Base-by-base conservation (phyloP, 2,888 invertebrate species). In the Phasia obesa region DNA sequence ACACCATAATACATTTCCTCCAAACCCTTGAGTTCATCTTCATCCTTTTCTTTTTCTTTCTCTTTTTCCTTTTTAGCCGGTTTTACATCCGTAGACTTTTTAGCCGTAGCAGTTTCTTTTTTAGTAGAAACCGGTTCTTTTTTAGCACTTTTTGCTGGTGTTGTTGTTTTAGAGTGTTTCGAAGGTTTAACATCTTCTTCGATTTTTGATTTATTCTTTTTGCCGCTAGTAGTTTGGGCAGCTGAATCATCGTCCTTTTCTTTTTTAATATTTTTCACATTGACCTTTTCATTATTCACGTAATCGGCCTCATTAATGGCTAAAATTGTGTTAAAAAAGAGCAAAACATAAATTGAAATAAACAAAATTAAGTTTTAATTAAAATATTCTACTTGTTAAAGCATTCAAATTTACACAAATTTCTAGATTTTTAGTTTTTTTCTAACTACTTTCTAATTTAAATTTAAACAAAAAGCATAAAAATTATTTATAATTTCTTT, bases 1-100 rank as follows among this genome's bases (percentile, higher is more conserved):
- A 88, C 87, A 17, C 91, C 91, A 81, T 91, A 91, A 67, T 91
- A 91, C 35, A 91, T 86, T 77, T 90, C 91, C 65, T 91, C 91
- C 11, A 91, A 85, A 7, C 90, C 91, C 80, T 87, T 90, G 1
- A 88, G 85, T 19, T 90, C 89, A 47, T 89, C 89, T 19, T 89
- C 88, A 23, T 88, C 87, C 25, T 78, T 64, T 38, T 84, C 82
- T 38, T 78, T 64, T 38, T 84, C 82, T 38, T 82, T 82, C 23
- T 80, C 81, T 84, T 87, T 87, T 65, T 85, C 86, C 31, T 84
- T 84, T 62, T 84, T 85, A 31, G 86, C 74, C 15, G 86, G 84
- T 9, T 85, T 86, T 7, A 83, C 81, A 25, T 83, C 81, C 35
- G 17, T 9, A 5, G 62, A 3, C 67, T 85, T 85, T 42, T 85